These are phyloP conservation scores for Pelobates fuscus DNA, from an alignment of 2,113 vertebrate genomes.

Conservation along the genomic window DNA sequence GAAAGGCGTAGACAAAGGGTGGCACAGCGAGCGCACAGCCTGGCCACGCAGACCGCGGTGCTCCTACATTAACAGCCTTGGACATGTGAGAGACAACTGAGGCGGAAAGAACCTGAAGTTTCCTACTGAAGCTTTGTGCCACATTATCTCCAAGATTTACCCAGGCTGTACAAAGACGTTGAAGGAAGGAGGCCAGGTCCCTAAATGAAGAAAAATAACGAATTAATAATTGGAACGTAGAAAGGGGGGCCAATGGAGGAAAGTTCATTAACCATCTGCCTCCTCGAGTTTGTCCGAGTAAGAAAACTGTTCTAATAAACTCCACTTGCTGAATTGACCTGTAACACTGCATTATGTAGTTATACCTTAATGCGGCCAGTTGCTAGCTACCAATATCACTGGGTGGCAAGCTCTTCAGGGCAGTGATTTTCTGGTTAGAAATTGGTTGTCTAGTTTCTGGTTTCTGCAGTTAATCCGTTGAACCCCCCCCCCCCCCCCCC, in stretches of 20 bases:
- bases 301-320: slow-evolving; percentile 23
- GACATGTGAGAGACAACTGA: slow-evolving; percentile 73
- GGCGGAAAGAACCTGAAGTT: slow-evolving; percentile 71
- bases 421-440: background rate
- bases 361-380: background rate
- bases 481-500: too few species aligned
- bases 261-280: slow-evolving; percentile 49
- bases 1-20: slow-evolving; percentile 73
- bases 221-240: slow-evolving; percentile 54
- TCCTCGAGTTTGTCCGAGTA: slow-evolving; percentile 29
- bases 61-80: slow-evolving; percentile 68
- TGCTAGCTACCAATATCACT: too few species aligned
- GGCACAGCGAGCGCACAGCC: slow-evolving; percentile 65
- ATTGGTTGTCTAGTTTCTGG: too few species aligned
- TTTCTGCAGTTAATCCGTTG: too few species aligned
- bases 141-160: slow-evolving; percentile 64
- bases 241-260: slow-evolving; percentile 4
- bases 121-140: slow-evolving; percentile 69
- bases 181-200: slow-evolving; percentile 58
- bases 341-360: background rate
- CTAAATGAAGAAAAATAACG: slow-evolving; percentile 57
- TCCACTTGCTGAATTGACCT: background rate
- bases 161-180: slow-evolving; percentile 64
- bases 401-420: background rate
- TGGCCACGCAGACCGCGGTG: slow-evolving; percentile 63